Percentiles rank a stretch among this genome's conserved stretches.
phyloP scores from a whole-genome alignment of 2,113 vertebrate species.

The Macheiramphus alcinus region DNA sequence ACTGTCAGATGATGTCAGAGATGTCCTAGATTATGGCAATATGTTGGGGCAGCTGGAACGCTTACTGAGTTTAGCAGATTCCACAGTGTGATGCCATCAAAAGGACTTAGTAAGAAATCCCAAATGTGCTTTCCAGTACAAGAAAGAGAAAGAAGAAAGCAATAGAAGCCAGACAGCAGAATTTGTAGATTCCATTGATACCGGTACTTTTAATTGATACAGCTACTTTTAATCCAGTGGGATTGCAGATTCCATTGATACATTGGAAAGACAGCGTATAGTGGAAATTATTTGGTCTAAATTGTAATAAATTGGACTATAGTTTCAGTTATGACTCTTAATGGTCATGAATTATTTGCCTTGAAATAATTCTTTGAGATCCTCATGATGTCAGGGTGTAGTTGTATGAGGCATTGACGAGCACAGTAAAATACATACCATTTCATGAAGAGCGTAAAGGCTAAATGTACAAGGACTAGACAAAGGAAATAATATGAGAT shows the following conservation, averaged over 20 bases:
- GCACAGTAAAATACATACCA: not conserved
- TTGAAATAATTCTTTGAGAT: slow-evolving; percentile 1
- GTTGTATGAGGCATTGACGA: not conserved
- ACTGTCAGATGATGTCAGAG: not conserved
- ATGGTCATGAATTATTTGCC: not conserved
- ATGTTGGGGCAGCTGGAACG: not conserved
- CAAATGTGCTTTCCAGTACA: not conserved
- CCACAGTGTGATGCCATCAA: not conserved
- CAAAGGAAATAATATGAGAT: not conserved
- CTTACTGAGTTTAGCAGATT: not conserved
- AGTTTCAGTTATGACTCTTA: not conserved
- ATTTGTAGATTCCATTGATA: not conserved
- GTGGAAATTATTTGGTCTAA: not conserved
- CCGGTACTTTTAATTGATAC: not conserved
- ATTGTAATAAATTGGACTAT: not conserved
- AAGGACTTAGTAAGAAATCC: slow-evolving; percentile 27
- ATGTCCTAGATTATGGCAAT: not conserved
- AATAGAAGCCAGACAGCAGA: not conserved
- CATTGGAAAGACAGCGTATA: not conserved
- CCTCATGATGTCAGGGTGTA: not conserved
- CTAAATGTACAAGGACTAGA: not conserved
- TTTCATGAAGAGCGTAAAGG: not conserved
- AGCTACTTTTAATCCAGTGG: not conserved
- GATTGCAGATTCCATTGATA: not conserved
- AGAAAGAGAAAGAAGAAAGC: not conserved